phyloP scores from a whole-genome alignment of 2,888 invertebrate genomes.

The Aphodius granarius region DNA sequence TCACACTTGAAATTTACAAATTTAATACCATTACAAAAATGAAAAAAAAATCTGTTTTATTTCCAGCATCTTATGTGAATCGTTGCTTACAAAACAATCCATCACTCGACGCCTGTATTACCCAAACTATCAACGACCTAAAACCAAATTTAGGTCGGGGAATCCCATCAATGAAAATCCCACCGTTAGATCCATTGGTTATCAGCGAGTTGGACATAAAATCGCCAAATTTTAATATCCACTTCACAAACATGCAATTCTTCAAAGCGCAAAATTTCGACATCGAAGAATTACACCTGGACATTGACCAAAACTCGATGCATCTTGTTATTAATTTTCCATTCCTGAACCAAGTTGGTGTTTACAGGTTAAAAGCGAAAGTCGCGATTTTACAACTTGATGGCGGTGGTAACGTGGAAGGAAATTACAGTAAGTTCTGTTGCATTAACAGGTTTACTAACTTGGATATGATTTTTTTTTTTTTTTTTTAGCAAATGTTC shows the following conservation, averaged over 20 bases:
- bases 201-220: not conserved
- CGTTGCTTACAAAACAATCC: constrained; percentile 53
- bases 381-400: constrained; percentile 52
- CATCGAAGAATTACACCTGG: constrained; percentile 40
- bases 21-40: not conserved
- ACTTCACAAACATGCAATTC: constrained; percentile 33
- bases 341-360: constrained; percentile 32
- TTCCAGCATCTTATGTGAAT: constrained; percentile 49
- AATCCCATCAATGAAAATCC: constrained; percentile 51
- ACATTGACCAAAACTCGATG: constrained; percentile 43
- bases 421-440: constrained; percentile 53
- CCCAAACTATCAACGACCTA: constrained; percentile 47
- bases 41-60: not conserved
- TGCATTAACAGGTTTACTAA: not conserved
- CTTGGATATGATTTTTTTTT: constrained; percentile 9
- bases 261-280: constrained; percentile 56
- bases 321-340: not conserved
- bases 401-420: constrained; percentile 52
- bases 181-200: constrained; percentile 51
- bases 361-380: constrained; percentile 53
- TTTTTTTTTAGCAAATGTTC: not conserved
- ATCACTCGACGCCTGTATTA: constrained; percentile 51
- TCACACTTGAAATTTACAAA: too few relatives aligned
- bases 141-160: constrained; percentile 50
- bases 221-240: not conserved